Conservation (phyloP, 2,888 invertebrate species). For the Baccha elongata region DNA sequence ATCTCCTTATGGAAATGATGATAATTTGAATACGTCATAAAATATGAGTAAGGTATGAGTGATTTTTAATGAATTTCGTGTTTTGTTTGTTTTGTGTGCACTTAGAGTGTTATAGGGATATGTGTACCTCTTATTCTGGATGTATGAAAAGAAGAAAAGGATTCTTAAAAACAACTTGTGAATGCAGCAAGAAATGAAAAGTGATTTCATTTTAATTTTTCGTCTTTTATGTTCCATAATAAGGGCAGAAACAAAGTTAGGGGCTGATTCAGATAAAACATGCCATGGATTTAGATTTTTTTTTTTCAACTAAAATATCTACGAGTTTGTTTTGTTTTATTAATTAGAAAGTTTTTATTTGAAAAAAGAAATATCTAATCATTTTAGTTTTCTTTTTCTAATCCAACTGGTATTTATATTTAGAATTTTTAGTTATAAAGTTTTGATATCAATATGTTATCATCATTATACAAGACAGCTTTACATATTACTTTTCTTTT, state of each 20-base stretch:
- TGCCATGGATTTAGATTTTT: too few species aligned
- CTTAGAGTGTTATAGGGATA: too few species aligned
- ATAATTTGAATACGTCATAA: conserved; percentile 26
- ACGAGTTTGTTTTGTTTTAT: too few species aligned
- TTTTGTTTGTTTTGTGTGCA: conserved; percentile 2
- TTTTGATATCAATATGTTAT: too few species aligned
- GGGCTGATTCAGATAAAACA: conserved; percentile 2
- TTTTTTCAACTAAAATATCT: too few species aligned
- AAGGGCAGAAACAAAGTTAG: conserved; percentile 14
- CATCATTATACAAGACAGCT: too few species aligned
- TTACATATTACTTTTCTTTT: too few species aligned
- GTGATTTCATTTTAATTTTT: conserved; percentile 69
- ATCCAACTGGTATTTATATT: too few species aligned
- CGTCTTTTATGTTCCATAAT: conserved; percentile 46
- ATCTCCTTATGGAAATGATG: conserved; percentile 18
- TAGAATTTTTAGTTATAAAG: too few species aligned
- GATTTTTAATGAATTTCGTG: conserved; percentile 70
- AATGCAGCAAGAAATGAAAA: conserved; percentile 57
- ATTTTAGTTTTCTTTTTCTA: too few species aligned
- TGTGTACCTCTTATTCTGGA: background rate
- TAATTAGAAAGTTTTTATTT: too few species aligned
- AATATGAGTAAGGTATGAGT: conserved; percentile 59
- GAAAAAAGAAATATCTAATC: too few species aligned
- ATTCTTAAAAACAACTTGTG: conserved; percentile 42
- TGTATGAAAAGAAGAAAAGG: conserved; percentile 3